These are phyloP conservation scores for Motacilla alba DNA, from an alignment of 2,113 vertebrate genomes.

Conservation along the genomic window DNA sequence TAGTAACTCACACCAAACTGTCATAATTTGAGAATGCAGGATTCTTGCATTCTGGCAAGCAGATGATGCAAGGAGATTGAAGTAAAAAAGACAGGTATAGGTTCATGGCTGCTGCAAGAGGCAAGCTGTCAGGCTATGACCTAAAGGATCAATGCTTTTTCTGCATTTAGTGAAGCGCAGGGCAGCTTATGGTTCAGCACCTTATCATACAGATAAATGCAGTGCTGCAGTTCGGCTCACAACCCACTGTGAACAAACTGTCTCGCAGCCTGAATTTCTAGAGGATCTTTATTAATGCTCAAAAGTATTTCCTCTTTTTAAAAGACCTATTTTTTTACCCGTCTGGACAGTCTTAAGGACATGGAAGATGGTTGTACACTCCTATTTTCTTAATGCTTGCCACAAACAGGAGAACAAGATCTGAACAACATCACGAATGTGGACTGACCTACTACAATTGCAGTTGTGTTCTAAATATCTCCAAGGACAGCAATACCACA, in stretches of 20 bases:
- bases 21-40: background rate
- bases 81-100: background rate
- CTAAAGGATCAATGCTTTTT: background rate
- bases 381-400: background rate
- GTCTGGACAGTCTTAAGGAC: background rate
- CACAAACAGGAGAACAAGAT: background rate
- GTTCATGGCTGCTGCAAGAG: background rate
- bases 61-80: background rate
- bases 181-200: background rate
- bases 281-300: background rate
- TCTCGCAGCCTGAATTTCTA: background rate
- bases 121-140: background rate
- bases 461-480: background rate
- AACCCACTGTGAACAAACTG: rapidly evolving
- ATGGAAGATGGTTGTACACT: background rate
- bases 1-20: background rate
- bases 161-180: background rate
- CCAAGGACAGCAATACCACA: background rate
- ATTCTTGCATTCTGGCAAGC: background rate
- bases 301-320: background rate
- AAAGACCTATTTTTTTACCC: background rate
- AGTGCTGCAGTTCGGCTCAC: background rate
- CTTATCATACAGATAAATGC: rapidly evolving
- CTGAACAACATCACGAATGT: background rate
- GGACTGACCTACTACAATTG: background rate